phyloP scores from a whole-genome alignment of 2,797 vertebrate species.

The Leptoclinus maculatus region DNA sequence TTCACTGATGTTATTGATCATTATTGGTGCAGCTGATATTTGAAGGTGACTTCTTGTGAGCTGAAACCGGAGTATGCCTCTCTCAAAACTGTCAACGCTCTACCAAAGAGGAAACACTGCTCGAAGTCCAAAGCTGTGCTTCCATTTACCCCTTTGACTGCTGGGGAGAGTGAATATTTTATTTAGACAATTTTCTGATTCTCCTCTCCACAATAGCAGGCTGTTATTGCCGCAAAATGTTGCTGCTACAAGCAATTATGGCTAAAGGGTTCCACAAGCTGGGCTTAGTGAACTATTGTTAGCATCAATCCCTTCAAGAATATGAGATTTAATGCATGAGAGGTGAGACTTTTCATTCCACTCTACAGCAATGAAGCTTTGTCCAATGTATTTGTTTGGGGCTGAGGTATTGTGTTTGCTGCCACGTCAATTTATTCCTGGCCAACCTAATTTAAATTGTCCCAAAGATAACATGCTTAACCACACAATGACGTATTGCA shows the following conservation, averaged over 20 bases:
- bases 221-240: slow-evolving; percentile 68
- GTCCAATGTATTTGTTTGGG: slow-evolving; percentile 68
- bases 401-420: slow-evolving; percentile 66
- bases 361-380: slow-evolving; percentile 63
- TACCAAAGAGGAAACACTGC: slow-evolving; percentile 39
- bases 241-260: slow-evolving; percentile 79
- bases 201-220: slow-evolving; percentile 69
- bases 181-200: slow-evolving; percentile 73
- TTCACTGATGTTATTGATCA: slow-evolving; percentile 9
- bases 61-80: slow-evolving; percentile 6
- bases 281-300: slow-evolving; percentile 78
- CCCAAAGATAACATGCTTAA: slow-evolving; percentile 62
- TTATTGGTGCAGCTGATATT: slow-evolving; percentile 13
- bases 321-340: slow-evolving; percentile 76
- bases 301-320: slow-evolving; percentile 74
- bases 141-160: slow-evolving; percentile 58
- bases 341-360: slow-evolving; percentile 75
- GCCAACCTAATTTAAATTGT: slow-evolving; percentile 67
- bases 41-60: slow-evolving; percentile 58
- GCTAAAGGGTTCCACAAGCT: slow-evolving; percentile 64
- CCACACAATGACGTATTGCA: slow-evolving; percentile 44
- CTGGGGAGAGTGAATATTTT: slow-evolving; percentile 64
- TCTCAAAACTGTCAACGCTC: slow-evolving; percentile 21
- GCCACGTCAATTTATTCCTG: slow-evolving; percentile 67
- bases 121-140: slow-evolving; percentile 37